Evolutionary conservation across 2,888 invertebrate species (phyloP).

Genomic region (Erannis defoliaria): DNA sequence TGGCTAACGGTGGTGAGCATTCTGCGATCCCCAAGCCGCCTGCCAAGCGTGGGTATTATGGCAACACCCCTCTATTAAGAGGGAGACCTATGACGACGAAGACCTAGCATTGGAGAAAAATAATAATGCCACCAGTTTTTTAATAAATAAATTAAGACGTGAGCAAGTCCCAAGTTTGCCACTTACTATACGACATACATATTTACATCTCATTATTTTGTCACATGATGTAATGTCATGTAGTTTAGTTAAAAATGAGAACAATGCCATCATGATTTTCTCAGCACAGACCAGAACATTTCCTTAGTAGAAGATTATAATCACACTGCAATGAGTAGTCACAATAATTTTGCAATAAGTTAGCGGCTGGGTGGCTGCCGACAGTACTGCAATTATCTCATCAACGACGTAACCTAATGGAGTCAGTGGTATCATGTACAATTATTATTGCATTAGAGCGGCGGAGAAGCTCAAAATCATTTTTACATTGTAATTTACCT

Average conservation of each 20-base stretch:
- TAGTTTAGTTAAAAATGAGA: constrained; percentile 7
- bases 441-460: constrained; percentile 63
- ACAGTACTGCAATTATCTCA: constrained; percentile 64
- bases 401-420: constrained; percentile 59
- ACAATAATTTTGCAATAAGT: constrained; percentile 23
- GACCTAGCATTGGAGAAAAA: no score
- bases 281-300: neutral
- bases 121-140: no score
- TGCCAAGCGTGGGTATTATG: no score
- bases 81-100: no score
- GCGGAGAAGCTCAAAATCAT: constrained; percentile 20
- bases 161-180: no score
- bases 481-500: neutral
- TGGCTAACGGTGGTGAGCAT: no score
- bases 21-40: no score
- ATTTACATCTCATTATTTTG: neutral
- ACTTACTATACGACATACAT: no score
- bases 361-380: constrained; percentile 48
- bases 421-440: constrained; percentile 57
- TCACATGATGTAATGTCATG: constrained; percentile 6
- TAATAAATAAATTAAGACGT: no score
- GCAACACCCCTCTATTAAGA: no score
- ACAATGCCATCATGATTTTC: constrained; percentile 5
- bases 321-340: constrained; percentile 6
- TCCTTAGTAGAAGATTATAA: neutral